Percentiles rank a stretch among this genome's conserved stretches.
Conservation (phyloP, 2,113 vertebrate genomes). For the Tursiops truncatus region DNA sequence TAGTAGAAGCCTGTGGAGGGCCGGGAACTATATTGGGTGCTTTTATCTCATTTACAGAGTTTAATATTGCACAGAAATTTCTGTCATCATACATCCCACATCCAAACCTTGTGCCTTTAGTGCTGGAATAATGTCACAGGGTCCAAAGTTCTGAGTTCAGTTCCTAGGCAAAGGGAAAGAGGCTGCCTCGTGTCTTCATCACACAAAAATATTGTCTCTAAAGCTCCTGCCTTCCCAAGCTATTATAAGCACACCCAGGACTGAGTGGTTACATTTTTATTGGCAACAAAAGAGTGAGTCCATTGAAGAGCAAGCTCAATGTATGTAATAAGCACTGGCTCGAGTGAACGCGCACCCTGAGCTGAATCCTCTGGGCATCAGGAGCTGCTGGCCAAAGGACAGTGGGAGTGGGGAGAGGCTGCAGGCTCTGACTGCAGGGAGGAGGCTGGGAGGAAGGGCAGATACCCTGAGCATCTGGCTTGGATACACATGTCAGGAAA, state of each 20-base stretch:
- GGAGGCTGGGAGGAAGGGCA: not conserved
- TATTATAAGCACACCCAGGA: not conserved
- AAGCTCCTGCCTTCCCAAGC: not conserved
- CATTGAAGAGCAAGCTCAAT: not conserved
- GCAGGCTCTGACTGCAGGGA: not conserved
- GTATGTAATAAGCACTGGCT: not conserved
- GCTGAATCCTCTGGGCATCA: not conserved
- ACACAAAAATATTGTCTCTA: not conserved
- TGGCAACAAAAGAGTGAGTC: not conserved
- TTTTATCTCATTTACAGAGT: not conserved
- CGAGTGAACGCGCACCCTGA: not conserved
- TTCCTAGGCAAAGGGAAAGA: not conserved
- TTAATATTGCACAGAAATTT: not conserved
- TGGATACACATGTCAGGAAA: not conserved
- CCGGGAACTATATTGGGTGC: not conserved
- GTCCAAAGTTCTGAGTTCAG: not conserved
- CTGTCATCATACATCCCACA: not conserved
- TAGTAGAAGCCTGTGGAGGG: not conserved
- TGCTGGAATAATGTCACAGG: not conserved
- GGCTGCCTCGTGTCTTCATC: not conserved
- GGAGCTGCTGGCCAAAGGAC: not conserved
- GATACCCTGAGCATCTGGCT: constrained; percentile 6
- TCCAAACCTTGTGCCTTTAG: not conserved
- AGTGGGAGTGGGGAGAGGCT: not conserved
- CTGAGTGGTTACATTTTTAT: not conserved